Evolutionary conservation across 2,888 invertebrate genomes (phyloP).

Genomic region (Vanessa cardui): DNA sequence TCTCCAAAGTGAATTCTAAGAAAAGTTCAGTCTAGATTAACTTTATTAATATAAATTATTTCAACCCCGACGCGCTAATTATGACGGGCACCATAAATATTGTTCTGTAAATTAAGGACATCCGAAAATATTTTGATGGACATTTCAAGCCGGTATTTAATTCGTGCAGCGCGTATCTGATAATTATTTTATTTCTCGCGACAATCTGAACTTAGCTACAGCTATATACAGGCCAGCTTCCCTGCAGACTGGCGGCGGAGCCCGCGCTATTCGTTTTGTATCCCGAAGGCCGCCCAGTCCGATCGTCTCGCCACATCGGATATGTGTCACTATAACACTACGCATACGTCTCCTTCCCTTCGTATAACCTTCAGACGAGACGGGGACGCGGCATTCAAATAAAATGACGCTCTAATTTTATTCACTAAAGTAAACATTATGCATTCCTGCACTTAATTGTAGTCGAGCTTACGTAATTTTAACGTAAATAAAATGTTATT

Average conservation of each 20-base stretch:
- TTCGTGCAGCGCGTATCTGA: conserved; percentile 30
- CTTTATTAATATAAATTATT: conserved; percentile 14
- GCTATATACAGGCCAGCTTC: conserved; percentile 41
- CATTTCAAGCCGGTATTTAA: conserved; percentile 29
- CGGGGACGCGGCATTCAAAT: conserved; percentile 48
- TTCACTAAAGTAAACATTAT: conserved; percentile 29
- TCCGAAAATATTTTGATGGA: conserved; percentile 33
- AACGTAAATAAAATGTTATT: conserved; percentile 19
- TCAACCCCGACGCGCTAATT: conserved; percentile 23
- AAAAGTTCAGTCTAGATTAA: conserved; percentile 16
- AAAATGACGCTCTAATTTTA: conserved; percentile 44
- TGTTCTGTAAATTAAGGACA: conserved; percentile 17
- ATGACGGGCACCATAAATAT: conserved; percentile 27
- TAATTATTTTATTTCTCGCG: conserved; percentile 38
- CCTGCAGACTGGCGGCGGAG: conserved; percentile 38
- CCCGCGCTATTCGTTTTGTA: conserved; percentile 60
- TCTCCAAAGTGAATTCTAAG: background rate
- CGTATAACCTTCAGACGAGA: conserved; percentile 55
- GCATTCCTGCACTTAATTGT: conserved; percentile 17
- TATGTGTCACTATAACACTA: conserved; percentile 79
- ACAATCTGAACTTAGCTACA: conserved; percentile 31
- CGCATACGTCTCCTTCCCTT: conserved; percentile 60
- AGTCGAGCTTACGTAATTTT: conserved; percentile 26
- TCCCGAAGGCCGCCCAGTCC: conserved; percentile 76
- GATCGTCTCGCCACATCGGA: conserved; percentile 65